Base-by-base conservation (phyloP, 2,797 vertebrate species). In the Amniataba percoides region DNA sequence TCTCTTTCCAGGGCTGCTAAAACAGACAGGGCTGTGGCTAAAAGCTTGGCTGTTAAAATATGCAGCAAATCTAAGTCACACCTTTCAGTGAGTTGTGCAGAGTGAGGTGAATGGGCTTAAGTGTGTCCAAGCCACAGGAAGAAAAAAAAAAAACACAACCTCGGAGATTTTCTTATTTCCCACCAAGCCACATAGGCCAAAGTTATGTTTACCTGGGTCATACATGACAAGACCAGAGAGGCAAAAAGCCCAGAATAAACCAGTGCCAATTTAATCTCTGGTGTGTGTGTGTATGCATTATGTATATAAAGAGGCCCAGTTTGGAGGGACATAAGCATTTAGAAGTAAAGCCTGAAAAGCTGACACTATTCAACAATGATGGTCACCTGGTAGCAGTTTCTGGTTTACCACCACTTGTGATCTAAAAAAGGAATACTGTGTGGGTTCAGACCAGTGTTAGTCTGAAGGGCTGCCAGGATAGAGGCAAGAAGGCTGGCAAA, bases 171-270 rank as follows among this genome's bases (percentile, higher is more conserved):
- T 63, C 66, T 73, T 60, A 45, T 90, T 94, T 93, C 92, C 51
- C 42, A 92, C 92, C 84, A 90, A 89, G 81, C 91, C 90, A 5
- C 79, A 84, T 91, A 91, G 93, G 93, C 90, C 93, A 92, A 87
- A 90, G 83, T 72, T 92, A 87, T 91, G 90, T 94, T 92, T 93
- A 87, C 94, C 93, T 93, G 94, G 89, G 92, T 95, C 92, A 92
- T 85, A 93, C 90, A 93, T 73, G 75, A 90, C 82, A 92, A 82
- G 84, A 87, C 66, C 86, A 42, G 46, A 62, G 70, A 52, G 66
- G 42, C 43, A 71, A 87, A 78, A 85, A 84, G 64, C 79, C 73
- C 80, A 53, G 57, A 64, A 86, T 73, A 93, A 94, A 95, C 92
- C 85, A 93, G 86, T 88, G 89, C 70, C 68, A 76, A 84, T 71